Evolutionary conservation across 1,140 invertebrate genomes (phyloP), one percentile per base, ranked within the genome.

Genomic region (Drosophila fuyamai): DNA sequence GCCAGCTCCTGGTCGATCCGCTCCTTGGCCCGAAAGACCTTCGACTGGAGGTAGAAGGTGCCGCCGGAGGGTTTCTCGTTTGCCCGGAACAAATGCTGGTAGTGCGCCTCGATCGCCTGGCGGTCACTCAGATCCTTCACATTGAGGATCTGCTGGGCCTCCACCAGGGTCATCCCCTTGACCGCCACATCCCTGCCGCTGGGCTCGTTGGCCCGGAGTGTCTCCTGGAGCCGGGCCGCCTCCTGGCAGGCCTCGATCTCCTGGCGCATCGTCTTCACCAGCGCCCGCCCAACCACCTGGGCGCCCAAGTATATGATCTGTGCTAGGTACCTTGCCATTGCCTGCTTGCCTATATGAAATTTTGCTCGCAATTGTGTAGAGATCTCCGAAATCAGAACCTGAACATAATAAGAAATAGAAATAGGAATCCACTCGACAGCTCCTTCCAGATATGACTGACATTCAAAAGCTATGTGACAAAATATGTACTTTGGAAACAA

Each of bases 31-130:
- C 98, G 94, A n/a, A 97, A 96, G 13, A 98, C 94, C 94, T 99
- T 99, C 5, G 98, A 99, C 93, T 99, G 98, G 29, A 99, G 86
- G 93, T 99, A 99, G 91, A 99, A 98, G 0, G 98, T 98, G 14
- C 98, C 98, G 35, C 98, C 98, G 93, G 96, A 96, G 1, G 94
- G 77, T 93, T 98, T 98, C 44, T 99, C 98, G 92, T 99, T 99
- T 0, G 95, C 95, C 65, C 94, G 94, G 93, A 99, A 98, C 36
- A 99, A 94, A 92, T 96, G 95, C 63, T 98, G 95, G 92, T 96
- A 86, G 12, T 76, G 75, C 9, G 13, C 12, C 5, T 68, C 70
- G 7, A 86, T 88, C 9, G 58, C 56, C 5, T 53, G 62, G 0
- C 48, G 43, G 46, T 83, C 72, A 1, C 23, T 18, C 5, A 86